These are phyloP conservation scores for Onychorhynchus coronatus DNA, from an alignment of 2,113 vertebrate genomes.

Conservation along the genomic window DNA sequence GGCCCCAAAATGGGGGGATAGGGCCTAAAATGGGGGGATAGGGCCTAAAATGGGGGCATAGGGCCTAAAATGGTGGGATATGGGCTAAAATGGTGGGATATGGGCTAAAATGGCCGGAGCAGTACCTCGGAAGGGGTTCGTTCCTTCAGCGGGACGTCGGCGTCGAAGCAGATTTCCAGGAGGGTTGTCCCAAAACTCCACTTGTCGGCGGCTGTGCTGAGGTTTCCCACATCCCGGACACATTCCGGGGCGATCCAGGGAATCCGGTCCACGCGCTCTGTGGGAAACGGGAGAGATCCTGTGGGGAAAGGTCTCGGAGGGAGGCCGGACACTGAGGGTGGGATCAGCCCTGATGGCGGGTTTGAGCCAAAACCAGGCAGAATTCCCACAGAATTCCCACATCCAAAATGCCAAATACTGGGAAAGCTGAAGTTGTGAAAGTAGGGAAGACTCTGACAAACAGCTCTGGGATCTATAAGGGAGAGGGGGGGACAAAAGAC, in stretches of 20 bases:
- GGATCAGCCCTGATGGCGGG: no score
- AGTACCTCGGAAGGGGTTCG: slow-evolving; percentile 79
- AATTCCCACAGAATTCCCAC: not conserved
- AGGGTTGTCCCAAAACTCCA: slow-evolving; percentile 92
- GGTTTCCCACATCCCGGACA: slow-evolving; percentile 57
- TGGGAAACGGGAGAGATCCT: not conserved
- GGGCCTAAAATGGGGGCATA: no score
- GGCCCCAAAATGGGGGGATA: no score
- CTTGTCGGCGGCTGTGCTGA: slow-evolving; percentile 79
- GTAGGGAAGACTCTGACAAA: no score
- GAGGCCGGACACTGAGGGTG: no score
- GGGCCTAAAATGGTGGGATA: no score
- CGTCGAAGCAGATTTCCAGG: slow-evolving; percentile 92
- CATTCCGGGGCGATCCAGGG: slow-evolving; percentile 94
- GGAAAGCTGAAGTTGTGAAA: not conserved
- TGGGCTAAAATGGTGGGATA: no score
- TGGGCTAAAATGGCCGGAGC: fast-evolving
- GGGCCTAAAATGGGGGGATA: no score
- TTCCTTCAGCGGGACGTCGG: slow-evolving; percentile 81
- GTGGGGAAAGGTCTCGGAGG: not conserved
- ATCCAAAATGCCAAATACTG: not conserved
- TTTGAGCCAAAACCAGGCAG: not conserved
- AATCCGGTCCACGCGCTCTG: slow-evolving; percentile 89
- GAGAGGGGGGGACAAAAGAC: not conserved
- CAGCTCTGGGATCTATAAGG: not conserved